Percentiles rank a stretch among this genome's conserved stretches.
Conservation (phyloP, 1,140 invertebrate species). For the roundworm (Caenorhabditis elegans) region WBcel235 BX284606.5:10937501-10938000, state of each 20-base stretch:
- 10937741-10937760: conserved; percentile 31
- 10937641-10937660: conserved; percentile 17
- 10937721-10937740: conserved; percentile 15
- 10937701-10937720: background rate
- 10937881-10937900: conserved; percentile 32
- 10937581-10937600: conserved; percentile 30
- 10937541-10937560: background rate
- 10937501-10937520: background rate
- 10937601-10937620: conserved; percentile 15
- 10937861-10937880: conserved; percentile 33
- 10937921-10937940: conserved; percentile 13
- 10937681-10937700: conserved; percentile 23
- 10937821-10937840: conserved; percentile 12
- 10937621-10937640: background rate
- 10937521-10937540: background rate
- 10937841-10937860: background rate
- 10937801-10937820: conserved; percentile 31
- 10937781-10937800: conserved; percentile 22
- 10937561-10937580: background rate
- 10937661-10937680: conserved; percentile 22
- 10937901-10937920: conserved; percentile 21
- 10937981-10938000: too few relatives aligned
- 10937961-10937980: too few relatives aligned
- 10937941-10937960: conserved; percentile 23
- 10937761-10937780: conserved; percentile 28